A percentile compares a stretch with the other conserved stretches of the same genome.
Evolutionary conservation across 2,113 vertebrate species (phyloP).

Genomic region (Butorides virescens): DNA sequence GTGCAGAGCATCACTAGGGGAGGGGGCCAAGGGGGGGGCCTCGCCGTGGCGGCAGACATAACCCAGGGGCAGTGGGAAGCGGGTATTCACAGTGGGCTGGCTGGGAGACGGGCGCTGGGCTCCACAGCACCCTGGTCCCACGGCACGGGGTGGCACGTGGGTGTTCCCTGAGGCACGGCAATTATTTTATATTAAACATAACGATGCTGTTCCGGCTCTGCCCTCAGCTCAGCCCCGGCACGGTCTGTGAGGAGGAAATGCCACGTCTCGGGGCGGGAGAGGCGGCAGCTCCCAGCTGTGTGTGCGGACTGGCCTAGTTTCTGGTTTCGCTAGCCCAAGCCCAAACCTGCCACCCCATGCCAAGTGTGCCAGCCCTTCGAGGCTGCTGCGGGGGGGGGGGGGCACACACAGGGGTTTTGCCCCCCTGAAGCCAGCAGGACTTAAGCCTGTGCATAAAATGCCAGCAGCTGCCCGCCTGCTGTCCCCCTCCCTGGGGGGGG

Average conservation of each 20-base stretch:
- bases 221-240: background rate
- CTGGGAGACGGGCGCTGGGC: background rate
- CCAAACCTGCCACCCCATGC: background rate
- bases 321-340: background rate
- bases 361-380: background rate
- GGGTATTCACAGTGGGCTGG: fast-evolving
- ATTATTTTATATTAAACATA: background rate
- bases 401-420: too few species aligned
- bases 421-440: background rate
- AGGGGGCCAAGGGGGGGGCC: too few species aligned
- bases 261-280: background rate
- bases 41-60: fast-evolving
- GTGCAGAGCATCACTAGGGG: background rate
- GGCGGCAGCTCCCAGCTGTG: background rate
- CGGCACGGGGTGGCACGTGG: fast-evolving
- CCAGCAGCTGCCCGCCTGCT: background rate
- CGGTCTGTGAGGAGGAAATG: background rate
- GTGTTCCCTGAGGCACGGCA: too few species aligned
- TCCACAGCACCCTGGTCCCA: background rate
- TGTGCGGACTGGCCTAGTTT: background rate
- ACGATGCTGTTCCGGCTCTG: background rate
- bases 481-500: background rate
- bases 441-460: background rate
- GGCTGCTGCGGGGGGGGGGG: fast-evolving
- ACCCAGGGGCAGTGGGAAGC: background rate